These are phyloP conservation scores for Papilio machaon DNA, from an alignment of 1,140 invertebrate genomes.

Conservation along the genomic window DNA sequence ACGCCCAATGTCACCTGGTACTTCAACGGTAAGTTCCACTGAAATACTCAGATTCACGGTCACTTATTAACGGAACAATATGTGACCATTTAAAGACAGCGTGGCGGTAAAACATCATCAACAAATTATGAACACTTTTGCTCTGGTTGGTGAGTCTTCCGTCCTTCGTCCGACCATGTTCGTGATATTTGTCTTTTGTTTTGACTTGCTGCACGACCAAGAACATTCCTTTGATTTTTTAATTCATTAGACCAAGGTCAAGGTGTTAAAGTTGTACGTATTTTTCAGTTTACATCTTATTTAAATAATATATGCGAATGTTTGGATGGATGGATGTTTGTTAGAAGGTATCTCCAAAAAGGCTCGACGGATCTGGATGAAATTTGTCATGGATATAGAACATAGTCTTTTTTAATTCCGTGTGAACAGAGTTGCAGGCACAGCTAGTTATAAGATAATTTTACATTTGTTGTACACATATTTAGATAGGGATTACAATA, in stretches of 20 bases:
- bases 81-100: too few species aligned
- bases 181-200: background rate
- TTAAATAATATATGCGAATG: too few species aligned
- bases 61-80: background rate
- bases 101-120: background rate
- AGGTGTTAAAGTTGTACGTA: background rate
- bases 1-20: slow-evolving; percentile 96
- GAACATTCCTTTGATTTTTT: background rate
- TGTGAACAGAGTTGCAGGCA: too few species aligned
- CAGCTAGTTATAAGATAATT: background rate
- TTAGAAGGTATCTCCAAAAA: too few species aligned
- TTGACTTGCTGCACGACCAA: background rate
- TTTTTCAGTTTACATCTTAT: background rate
- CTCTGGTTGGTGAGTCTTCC: background rate
- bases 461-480: background rate
- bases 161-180: background rate
- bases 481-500: background rate
- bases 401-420: too few species aligned
- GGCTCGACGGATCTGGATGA: too few species aligned
- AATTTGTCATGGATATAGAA: too few species aligned
- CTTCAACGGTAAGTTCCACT: slow-evolving; percentile 88
- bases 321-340: too few species aligned
- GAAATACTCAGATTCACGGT: background rate
- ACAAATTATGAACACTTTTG: background rate
- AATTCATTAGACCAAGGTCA: background rate